Base-by-base conservation (phyloP, 1,140 invertebrate genomes). In the Luehdorfia chinensis region DNA sequence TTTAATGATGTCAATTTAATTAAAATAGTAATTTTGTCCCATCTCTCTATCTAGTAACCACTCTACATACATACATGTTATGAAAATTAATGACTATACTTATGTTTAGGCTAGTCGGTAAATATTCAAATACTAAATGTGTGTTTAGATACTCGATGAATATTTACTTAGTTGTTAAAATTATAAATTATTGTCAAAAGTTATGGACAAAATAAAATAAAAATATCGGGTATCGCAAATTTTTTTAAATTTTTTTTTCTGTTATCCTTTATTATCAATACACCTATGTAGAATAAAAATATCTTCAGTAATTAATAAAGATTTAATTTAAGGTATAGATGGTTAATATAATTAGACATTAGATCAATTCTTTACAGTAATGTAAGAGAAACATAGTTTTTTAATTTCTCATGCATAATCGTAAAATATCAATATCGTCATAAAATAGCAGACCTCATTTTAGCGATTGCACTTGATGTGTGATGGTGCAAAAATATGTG, bases 1-100 rank as follows among this genome's bases (percentile, higher is more conserved):
- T 46, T 31, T 60, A 58, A 59, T 50, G 27, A 49, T 47, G 69
- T 71, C 67, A 69, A 75, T 76, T 75, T 67, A 51, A 48, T 55
- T 61, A 64, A 45, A 58, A 47, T 32, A 43, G 43, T 53, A 41
- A 43, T 53, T 51, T 67, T 46, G 53, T 47, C 18, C 18, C 46
- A 41, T 46, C 50, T 64, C 43, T 59, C 47, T 47, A 50, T 30
- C 39, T 33, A 32, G n/a, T 30, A 51, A 13, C 41, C 14, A 53
- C 77, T 79, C 78, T 83, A 79, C 75, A 78, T 83, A 83, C 78
- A 80, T 80, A 77, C 72, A 72, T 76, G 53, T 61, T 57, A 62
- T 46, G 50, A 58, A 31, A 18, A 51, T 34, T 44, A 46, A 44
- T 56, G 48, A 59, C 27, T 43, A 11, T 47, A 28, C 48, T 56